Base-by-base conservation (phyloP, 2,797 vertebrate genomes). In the Psittacula echo region DNA sequence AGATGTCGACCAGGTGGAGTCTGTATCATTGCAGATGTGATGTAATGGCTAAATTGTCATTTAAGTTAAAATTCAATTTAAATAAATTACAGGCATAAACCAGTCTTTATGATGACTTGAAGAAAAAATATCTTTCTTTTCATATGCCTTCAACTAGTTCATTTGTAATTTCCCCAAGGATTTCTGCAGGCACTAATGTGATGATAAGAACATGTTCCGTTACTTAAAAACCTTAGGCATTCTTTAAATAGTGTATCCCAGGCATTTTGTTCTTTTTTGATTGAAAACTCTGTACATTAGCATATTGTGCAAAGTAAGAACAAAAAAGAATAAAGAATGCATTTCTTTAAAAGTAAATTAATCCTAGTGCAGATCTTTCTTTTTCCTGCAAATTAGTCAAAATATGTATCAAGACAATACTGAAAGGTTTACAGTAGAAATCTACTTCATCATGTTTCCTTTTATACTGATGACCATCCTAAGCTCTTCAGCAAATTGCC, bases 141-240 rank as follows among this genome's bases (percentile, higher is more conserved):
- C 67, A 47, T 83, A 85, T 80, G 56, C 37, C 61, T 93, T 89
- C 70, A 90, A 27, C 66, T 86, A n/a, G 39, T 65, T 96, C 68
- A 87, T 97, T 66, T 42, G 7, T 81, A 87, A 89, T 91, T 96
- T 96, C 91, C 82, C 72, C 32, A 27, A 85, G 77, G 93, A 85
- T 89, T 94, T 97, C 87, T 77, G 47, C 56, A 94, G 85, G 61
- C 10, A 5, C 48, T 89, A 93, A 60, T 84, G 65, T 92, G 83
- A 53, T 95, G 91, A 87, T 93, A 92, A 96, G 94, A 94, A 77
- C 4, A 5, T 62, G 76, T 93, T 94, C 83, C 73, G 83, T 97
- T 76, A 68, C 68, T 87, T 92, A 39, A 84, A 75, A 26, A 56
- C 79, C 60, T 26, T 13, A 51, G 60, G 61, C 73, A 42, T 93